phyloP scores from a whole-genome alignment of 1,140 invertebrate species.

The Armadillidium nasatum region DNA sequence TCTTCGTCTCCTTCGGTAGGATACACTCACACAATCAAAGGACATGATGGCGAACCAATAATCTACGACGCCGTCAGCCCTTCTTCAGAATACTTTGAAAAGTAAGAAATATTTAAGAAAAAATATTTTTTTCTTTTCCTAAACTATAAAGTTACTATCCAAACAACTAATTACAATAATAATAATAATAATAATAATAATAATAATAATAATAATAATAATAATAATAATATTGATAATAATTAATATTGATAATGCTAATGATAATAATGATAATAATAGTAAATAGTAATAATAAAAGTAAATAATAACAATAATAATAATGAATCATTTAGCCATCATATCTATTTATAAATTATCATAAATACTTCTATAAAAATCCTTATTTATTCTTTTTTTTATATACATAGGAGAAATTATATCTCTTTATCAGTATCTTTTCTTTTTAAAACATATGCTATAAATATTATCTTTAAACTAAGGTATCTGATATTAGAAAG shows the following conservation, averaged over 20 bases:
- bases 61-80: constrained; percentile 43
- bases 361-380: too few species aligned
- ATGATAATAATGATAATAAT: too few species aligned
- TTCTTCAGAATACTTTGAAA: constrained; percentile 24
- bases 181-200: neutral
- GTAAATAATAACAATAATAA: too few species aligned
- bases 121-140: neutral
- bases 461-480: too few species aligned
- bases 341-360: too few species aligned
- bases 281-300: too few species aligned
- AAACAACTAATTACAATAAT: neutral
- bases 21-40: constrained; percentile 36
- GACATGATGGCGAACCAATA: constrained; percentile 33
- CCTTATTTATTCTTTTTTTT: too few species aligned
- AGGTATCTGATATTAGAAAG: too few species aligned
- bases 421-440: too few species aligned
- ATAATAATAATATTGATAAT: neutral
- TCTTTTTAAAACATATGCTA: too few species aligned
- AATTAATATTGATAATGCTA: neutral
- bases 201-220: neutral
- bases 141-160: neutral
- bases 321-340: too few species aligned
- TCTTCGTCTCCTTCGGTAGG: constrained; percentile 10
- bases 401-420: too few species aligned
- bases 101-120: constrained; percentile 4